Base-by-base conservation (phyloP, 1,140 invertebrate genomes). In the Zaprionus lachaisei region DNA sequence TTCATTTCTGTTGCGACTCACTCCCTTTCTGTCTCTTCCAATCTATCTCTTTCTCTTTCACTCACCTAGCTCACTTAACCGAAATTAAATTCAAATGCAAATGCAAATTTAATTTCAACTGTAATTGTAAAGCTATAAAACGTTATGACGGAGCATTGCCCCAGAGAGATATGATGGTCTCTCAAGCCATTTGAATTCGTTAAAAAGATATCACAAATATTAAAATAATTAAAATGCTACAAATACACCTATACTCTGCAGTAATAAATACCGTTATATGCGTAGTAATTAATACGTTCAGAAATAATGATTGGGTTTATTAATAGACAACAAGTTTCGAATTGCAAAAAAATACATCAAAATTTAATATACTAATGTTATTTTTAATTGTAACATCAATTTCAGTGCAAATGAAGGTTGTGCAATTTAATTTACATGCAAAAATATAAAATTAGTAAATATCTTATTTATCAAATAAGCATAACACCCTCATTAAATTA, bases 31-130 rank as follows among this genome's bases (percentile, higher is more conserved):
- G 14, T 38, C 37, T 15, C 1, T 14, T 0, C 1, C 14, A 15
- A 38, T 38, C 37, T 1, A 14, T 17, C 41, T 7, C n/a, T 9
- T 2, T 44, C 41, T 47, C 41, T 17, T n/a, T 47, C n/a, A 17
- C 28, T 9, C 41, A 9, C 41, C 47, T 24, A 24, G 7, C 41
- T 47, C 47, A 51, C 47, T 51, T 51, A 51, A 20, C 47, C 20
- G 7, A 51, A 51, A 51, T 51, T 51, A 51, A 51, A 51, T 51
- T 51, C 47, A 51, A 51, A 51, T 51, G 47, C 47, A 49, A 49
- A 49, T 49, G 47, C 47, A 51, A 51, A 51, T 51, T 51, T 51
- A 51, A 51, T 51, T 51, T 51, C 2, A 51, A 51, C 20, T 22
- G 47, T 51, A 51, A 51, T 51, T 51, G 47, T 14, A 51, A 51